These are phyloP conservation scores for Mesocricetus auratus DNA, from an alignment of 2,113 vertebrate species.

Conservation along the genomic window DNA sequence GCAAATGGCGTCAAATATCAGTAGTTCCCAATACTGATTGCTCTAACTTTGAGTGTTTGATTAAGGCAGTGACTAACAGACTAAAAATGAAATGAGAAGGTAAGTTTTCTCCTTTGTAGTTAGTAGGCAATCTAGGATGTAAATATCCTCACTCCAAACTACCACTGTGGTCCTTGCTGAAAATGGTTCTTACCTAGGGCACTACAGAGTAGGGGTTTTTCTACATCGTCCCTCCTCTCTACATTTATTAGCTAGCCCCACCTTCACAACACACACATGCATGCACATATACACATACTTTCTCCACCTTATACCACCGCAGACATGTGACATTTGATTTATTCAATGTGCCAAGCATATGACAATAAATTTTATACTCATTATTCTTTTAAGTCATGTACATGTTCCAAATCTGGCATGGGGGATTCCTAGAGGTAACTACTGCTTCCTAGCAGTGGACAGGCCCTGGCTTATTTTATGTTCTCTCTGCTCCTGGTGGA, in stretches of 20 bases:
- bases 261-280: no score
- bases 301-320: not conserved
- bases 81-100: not conserved
- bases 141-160: not conserved
- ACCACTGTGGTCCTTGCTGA: not conserved
- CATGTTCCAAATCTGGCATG: not conserved
- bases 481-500: not conserved
- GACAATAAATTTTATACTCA: not conserved
- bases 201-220: not conserved
- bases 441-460: not conserved
- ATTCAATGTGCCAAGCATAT: not conserved
- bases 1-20: not conserved
- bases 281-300: not conserved
- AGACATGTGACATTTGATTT: not conserved
- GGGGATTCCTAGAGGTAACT: not conserved
- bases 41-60: conserved; percentile 39
- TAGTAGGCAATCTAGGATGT: not conserved
- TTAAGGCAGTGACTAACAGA: not conserved
- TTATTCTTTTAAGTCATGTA: conserved; percentile 28
- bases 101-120: not conserved
- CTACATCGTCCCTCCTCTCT: conserved; percentile 33
- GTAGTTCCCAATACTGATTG: not conserved
- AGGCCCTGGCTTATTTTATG: not conserved
- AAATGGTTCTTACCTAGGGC: not conserved
- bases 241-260: conserved; percentile 6